These are phyloP conservation scores for Nannospalax galili DNA, from an alignment of 2,113 vertebrate species.

Conservation along the genomic window DNA sequence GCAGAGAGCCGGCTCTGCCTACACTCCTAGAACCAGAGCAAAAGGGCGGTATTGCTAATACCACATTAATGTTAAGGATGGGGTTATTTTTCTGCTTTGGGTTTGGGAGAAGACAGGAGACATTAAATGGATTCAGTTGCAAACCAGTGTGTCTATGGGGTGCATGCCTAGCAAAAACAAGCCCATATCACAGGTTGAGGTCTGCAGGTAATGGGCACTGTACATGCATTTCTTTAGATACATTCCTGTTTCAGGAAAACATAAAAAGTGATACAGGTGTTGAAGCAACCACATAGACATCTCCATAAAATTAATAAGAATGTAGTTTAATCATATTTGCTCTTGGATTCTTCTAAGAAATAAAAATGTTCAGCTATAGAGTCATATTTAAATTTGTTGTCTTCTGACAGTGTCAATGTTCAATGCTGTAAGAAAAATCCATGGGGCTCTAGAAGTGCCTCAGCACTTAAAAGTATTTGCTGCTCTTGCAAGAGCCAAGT, in stretches of 20 bases:
- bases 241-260: background rate
- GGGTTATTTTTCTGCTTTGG: background rate
- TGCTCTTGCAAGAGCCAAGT: background rate
- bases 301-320: background rate
- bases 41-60: no score
- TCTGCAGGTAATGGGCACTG: background rate
- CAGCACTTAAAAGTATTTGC: no score
- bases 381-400: background rate
- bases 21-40: background rate
- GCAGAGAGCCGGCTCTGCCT: rapidly evolving
- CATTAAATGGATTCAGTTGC: background rate
- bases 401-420: background rate
- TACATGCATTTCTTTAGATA: background rate
- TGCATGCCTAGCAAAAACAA: rapidly evolving
- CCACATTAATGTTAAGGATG: background rate
- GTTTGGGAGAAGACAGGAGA: background rate
- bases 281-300: background rate
- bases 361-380: background rate
- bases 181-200: background rate
- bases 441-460: background rate
- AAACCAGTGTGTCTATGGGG: background rate
- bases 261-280: background rate
- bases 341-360: background rate
- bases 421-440: background rate
- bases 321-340: background rate